phyloP scores from a whole-genome alignment of 1,140 invertebrate genomes.

The Druon quercuslanigerum region DNA sequence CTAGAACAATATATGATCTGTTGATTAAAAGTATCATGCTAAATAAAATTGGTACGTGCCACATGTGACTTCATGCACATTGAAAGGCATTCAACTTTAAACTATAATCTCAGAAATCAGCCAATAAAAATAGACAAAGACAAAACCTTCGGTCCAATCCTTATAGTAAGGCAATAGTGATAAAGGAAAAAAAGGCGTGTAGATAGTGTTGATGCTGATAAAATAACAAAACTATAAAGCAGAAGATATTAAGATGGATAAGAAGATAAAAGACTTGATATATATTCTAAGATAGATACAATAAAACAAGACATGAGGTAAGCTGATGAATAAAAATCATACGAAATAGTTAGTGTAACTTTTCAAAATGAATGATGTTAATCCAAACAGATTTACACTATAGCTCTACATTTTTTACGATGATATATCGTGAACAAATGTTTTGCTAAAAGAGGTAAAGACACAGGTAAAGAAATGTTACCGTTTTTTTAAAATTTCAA shows the following conservation, averaged over 20 bases:
- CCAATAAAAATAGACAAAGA: constrained; percentile 69
- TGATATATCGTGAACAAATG: background rate
- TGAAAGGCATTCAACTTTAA: constrained; percentile 45
- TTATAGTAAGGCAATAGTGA: constrained; percentile 73
- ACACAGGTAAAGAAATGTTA: background rate
- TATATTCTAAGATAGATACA: constrained; percentile 45
- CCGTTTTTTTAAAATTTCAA: background rate
- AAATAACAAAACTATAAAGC: constrained; percentile 42
- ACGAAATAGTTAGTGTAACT: constrained; percentile 5
- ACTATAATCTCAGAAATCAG: constrained; percentile 59
- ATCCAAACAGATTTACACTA: constrained; percentile 29
- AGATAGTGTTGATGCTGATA: constrained; percentile 40
- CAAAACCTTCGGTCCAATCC: constrained; percentile 74
- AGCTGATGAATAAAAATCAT: constrained; percentile 40
- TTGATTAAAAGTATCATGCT: constrained; percentile 14
- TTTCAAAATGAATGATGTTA: constrained; percentile 16
- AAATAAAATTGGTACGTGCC: constrained; percentile 2
- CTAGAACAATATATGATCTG: background rate
- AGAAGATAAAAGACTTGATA: constrained; percentile 32
- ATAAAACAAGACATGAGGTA: constrained; percentile 52
- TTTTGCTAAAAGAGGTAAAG: background rate
- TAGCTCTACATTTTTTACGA: constrained; percentile 27
- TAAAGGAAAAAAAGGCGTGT: constrained; percentile 58
- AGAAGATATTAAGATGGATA: constrained; percentile 47
- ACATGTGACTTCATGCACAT: constrained; percentile 32